Conservation (phyloP, 1,140 invertebrate species). For the Caerostris darwini region DNA sequence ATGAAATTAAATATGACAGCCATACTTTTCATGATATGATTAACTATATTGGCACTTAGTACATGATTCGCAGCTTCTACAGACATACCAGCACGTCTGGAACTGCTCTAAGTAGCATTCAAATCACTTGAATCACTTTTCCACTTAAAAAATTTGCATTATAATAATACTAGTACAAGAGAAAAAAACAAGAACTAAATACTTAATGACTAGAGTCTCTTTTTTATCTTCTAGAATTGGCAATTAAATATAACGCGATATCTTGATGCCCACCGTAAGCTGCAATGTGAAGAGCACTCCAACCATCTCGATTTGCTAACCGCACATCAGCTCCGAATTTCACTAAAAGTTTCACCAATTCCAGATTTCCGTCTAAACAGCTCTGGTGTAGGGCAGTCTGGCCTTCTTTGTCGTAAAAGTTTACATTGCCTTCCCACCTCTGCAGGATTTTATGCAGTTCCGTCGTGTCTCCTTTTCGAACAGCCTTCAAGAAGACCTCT, state of each 20-base stretch:
- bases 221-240: slow-evolving; percentile 76
- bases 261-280: slow-evolving; percentile 83
- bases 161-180: slow-evolving; percentile 75
- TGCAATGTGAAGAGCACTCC: slow-evolving; percentile 84
- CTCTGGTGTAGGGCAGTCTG: slow-evolving; percentile 84
- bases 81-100: slow-evolving; percentile 53
- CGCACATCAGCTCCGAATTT: slow-evolving; percentile 83
- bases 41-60: slow-evolving; percentile 71
- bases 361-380: slow-evolving; percentile 83
- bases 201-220: slow-evolving; percentile 51
- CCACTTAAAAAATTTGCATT: slow-evolving; percentile 1
- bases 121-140: slow-evolving; percentile 9
- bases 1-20: slow-evolving; percentile 61
- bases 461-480: slow-evolving; percentile 81
- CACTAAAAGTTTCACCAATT: slow-evolving; percentile 83
- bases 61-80: not conserved
- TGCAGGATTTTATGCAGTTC: slow-evolving; percentile 82
- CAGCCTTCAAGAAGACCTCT: slow-evolving; percentile 81
- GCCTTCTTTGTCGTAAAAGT: slow-evolving; percentile 83
- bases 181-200: slow-evolving; percentile 25
- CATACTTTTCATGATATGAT: slow-evolving; percentile 62
- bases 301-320: slow-evolving; percentile 83
- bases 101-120: not conserved
- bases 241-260: slow-evolving; percentile 82
- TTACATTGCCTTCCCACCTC: slow-evolving; percentile 82